Evolutionary conservation across 2,797 vertebrate species (phyloP).

Genomic region (Parauchenoglanis punctatus): DNA sequence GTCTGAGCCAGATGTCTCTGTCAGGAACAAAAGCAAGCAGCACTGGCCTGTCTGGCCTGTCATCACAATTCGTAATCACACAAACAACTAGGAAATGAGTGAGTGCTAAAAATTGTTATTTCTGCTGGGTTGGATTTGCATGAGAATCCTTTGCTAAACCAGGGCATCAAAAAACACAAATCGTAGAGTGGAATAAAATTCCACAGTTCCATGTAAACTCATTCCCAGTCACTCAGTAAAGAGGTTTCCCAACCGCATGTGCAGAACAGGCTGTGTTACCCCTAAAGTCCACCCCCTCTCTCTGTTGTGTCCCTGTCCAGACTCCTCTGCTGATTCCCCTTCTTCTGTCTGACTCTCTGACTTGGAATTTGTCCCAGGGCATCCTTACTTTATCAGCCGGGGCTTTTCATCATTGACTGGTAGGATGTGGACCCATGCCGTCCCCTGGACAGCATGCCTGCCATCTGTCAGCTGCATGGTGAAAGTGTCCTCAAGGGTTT

Average conservation of each 20-base stretch:
- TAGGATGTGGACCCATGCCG: constrained; percentile 80
- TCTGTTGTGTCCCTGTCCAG: constrained; percentile 43
- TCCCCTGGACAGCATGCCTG: constrained; percentile 81
- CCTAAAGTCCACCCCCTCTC: constrained; percentile 19
- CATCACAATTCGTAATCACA: constrained; percentile 63
- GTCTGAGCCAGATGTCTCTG: constrained; percentile 66
- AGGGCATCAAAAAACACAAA: constrained; percentile 51
- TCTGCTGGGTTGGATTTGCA: constrained; percentile 67
- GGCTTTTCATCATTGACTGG: constrained; percentile 87
- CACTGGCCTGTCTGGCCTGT: constrained; percentile 61
- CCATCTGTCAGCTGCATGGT: constrained; percentile 87
- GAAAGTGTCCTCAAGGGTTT: constrained; percentile 84
- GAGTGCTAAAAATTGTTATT: constrained; percentile 74
- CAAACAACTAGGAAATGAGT: constrained; percentile 61
- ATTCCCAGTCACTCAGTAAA: constrained; percentile 63
- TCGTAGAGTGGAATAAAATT: constrained; percentile 30
- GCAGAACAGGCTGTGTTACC: constrained; percentile 44
- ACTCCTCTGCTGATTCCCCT: constrained; percentile 33
- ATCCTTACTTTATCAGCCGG: constrained; percentile 81
- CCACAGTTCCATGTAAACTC: constrained; percentile 59
- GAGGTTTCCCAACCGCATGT: constrained; percentile 57
- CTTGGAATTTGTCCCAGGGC: constrained; percentile 59
- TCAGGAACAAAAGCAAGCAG: constrained; percentile 63
- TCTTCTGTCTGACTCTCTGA: constrained; percentile 49
- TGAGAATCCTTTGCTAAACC: constrained; percentile 60